Evolutionary conservation across 1,140 invertebrate species (phyloP), one percentile per base, ranked within the genome.

Genomic region (Conus betulinus): DNA sequence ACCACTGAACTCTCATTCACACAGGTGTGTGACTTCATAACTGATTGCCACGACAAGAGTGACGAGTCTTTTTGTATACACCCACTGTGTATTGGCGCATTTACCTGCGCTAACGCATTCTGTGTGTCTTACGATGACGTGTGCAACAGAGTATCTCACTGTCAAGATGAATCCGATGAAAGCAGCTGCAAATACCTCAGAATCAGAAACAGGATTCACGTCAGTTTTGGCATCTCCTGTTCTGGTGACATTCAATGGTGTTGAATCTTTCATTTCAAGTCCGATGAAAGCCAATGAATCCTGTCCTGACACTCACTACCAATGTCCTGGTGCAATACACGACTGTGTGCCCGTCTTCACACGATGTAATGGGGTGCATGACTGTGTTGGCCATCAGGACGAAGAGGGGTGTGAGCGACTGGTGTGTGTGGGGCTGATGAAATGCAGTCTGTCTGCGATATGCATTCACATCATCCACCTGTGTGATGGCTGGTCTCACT

Each of bases 101-200:
- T 84, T 55, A n/a, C 55, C 39, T 84, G 53, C 25, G 53, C 10
- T n/a, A 83, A 25, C 23, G 55, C 10, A 63, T 52, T 60, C 39
- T 84, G 83, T 23, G 55, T 84, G 20, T 8, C 83, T 17, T n/a
- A 23, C 3, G 53, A 63, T 27, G 13, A 84, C 10, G 17, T 57
- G 8, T 84, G 83, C 27, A 39, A 84, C 83, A 27, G 8, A 27
- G 25, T 53, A 3, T 3, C 6, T 25, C 55, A 84, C 15, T 84
- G 83, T 25, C 23, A 17, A 25, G 83, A 84, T 55, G 25, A 55
- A 20, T 60, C 53, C 11, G 83, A 84, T n/a, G 83, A 84, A 20
- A 20, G 25, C 15, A 23, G 27, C 23, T 60, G 55, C 92, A 51
- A 87, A 91, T 84, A 63, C 86, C 11, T 90, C 85, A 23, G 89